Base-by-base conservation (phyloP, 1,140 invertebrate genomes). In the Notospermus geniculatus region DNA sequence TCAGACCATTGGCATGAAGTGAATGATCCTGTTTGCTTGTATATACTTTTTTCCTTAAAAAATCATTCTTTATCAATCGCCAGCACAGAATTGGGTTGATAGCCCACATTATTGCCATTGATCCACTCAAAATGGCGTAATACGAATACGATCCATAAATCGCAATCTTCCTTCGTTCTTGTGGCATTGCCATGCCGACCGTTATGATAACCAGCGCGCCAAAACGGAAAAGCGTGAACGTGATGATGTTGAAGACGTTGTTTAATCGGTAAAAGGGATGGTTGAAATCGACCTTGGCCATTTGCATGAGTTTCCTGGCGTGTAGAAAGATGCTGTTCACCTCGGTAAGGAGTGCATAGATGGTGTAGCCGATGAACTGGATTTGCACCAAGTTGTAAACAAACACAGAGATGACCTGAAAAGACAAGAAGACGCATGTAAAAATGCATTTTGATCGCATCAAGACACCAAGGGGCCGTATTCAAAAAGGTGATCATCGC, bases 321-420 rank as follows among this genome's bases (percentile, higher is more conserved):
- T 59, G 58, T 2, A 59, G 29, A 19, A 59, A 59, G n/a, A 59
- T 45, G 27, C 45, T 53, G 53, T 59, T 59, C 2, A 54, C 53
- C 30, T 59, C 58, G 41, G 15, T 17, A n/a, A 59, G 29, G 19
- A 59, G 58, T 11, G 58, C 58, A 2, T 52, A 23, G 22, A 52
- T 19, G 43, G n/a, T 29, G 19, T 59, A 59, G n/a, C 45, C 58
- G 15, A 59, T 27, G n/a, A 23, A 54, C 9, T 11, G 22, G 23
- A 52, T 55, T 19, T 50, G 25, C 4, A 23, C n/a, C 46, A 27
- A 23, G 46, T 23, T 27, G 25, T 50, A 50, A 5, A 50, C 4
- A 27, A 50, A 50, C n/a, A n/a, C 9, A 5, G 46, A 50, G 4
- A 50, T 23, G 19, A 50, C 46, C 46, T 50, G 46, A 50, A 50